Evolutionary conservation across 2,888 invertebrate species (phyloP).

Genomic region (Lasius platythorax): DNA sequence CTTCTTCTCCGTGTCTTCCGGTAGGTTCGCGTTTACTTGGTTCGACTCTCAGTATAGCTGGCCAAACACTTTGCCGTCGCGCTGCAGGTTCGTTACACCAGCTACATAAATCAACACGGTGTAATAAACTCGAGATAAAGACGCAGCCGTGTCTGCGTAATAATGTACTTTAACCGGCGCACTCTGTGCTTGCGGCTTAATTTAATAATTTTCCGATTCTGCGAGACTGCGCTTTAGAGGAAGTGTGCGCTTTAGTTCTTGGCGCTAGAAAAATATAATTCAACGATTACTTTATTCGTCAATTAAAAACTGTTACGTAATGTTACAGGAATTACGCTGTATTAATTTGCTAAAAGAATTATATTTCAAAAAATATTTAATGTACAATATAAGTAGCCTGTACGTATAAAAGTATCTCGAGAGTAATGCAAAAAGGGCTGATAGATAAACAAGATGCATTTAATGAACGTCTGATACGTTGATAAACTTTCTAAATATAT

Average conservation of each 20-base stretch:
- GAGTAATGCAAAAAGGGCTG: not conserved
- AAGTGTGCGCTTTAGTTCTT: not conserved
- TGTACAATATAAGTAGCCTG: not conserved
- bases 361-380: not conserved
- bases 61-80: conserved; percentile 28
- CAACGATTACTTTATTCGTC: not conserved
- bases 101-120: conserved; percentile 44
- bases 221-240: not conserved
- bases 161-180: conserved; percentile 29
- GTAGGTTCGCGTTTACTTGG: conserved; percentile 47
- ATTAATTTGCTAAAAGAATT: not conserved
- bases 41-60: conserved; percentile 37
- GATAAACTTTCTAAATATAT: too few species aligned
- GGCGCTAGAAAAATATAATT: not conserved
- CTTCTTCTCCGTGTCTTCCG: conserved; percentile 44
- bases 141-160: conserved; percentile 22
- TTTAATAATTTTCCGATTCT: conserved; percentile 35
- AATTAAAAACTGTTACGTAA: not conserved
- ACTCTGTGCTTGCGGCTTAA: not conserved
- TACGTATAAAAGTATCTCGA: not conserved
- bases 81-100: conserved; percentile 36
- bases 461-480: not conserved
- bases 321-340: not conserved
- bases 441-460: not conserved
- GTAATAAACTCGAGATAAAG: conserved; percentile 46